These are phyloP conservation scores for Centropristis striata DNA, from an alignment of 2,113 vertebrate genomes.

Conservation along the genomic window DNA sequence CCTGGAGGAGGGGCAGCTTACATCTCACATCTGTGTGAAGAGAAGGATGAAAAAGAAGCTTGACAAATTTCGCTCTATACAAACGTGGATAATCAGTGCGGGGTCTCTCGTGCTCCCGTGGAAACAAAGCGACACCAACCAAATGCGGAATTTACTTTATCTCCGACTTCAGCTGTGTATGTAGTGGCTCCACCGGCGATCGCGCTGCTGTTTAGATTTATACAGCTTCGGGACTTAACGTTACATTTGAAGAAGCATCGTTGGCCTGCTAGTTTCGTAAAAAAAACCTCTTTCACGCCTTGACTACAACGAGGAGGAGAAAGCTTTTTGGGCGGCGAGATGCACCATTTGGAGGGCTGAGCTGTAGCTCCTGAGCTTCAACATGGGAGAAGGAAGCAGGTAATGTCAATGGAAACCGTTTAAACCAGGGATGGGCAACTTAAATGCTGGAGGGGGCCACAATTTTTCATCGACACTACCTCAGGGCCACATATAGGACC, in stretches of 20 bases:
- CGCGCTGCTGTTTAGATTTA: not conserved
- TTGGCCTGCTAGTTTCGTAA: too few species aligned
- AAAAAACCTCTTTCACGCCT: not conserved
- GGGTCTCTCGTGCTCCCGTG: not conserved
- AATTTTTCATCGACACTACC: too few species aligned
- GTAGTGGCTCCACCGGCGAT: slow-evolving; percentile 26
- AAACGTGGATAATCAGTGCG: not conserved
- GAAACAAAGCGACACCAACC: slow-evolving; percentile 44
- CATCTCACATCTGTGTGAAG: not conserved
- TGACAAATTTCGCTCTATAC: rapidly evolving
- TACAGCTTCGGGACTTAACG: not conserved
- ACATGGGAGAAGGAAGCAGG: slow-evolving; percentile 55
- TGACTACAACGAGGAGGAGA: not conserved
- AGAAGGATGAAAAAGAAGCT: not conserved
- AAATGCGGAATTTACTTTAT: slow-evolving; percentile 48
- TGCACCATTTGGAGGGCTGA: slow-evolving; percentile 28
- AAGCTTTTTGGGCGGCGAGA: slow-evolving; percentile 20
- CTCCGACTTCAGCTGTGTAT: slow-evolving; percentile 29
- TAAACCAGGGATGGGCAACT: too few species aligned
- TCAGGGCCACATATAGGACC: too few species aligned
- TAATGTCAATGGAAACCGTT: not conserved
- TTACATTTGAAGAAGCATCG: too few species aligned
- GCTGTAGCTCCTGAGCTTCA: not conserved
- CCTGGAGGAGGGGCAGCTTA: not conserved
- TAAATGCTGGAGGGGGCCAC: too few species aligned